Percentiles rank a stretch among this genome's conserved stretches.
Evolutionary conservation across 2,113 vertebrate species (phyloP).

Genomic region (Plectropomus leopardus): DNA sequence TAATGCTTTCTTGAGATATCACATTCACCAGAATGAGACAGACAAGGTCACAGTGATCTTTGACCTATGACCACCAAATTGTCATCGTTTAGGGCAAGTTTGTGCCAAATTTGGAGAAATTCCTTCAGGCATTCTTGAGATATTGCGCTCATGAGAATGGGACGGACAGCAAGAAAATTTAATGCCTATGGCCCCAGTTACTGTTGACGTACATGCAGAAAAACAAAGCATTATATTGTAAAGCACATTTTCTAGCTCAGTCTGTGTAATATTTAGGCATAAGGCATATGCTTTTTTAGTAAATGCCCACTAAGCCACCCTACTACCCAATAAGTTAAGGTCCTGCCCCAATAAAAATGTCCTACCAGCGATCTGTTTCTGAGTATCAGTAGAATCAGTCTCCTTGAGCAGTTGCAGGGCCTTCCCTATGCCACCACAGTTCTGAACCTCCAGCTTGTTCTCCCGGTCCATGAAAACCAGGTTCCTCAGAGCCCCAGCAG

Average conservation of each 20-base stretch:
- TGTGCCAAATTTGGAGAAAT: too few relatives aligned
- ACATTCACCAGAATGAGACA: too few relatives aligned
- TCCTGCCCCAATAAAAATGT: not conserved
- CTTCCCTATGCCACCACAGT: constrained; percentile 87
- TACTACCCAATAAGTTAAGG: not conserved
- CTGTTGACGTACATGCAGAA: too few relatives aligned
- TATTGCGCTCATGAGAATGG: too few relatives aligned
- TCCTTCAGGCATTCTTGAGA: too few relatives aligned
- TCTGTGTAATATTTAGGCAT: not conserved
- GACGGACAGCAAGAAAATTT: too few relatives aligned
- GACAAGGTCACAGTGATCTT: too few relatives aligned
- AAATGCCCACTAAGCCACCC: not conserved
- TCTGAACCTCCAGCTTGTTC: constrained; percentile 90
- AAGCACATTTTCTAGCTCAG: not conserved
- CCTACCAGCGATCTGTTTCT: constrained; percentile 93
- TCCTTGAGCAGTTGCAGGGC: constrained; percentile 87
- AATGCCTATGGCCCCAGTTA: too few relatives aligned
- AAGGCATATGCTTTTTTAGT: not conserved
- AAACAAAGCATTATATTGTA: not conserved
- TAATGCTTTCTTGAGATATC: too few relatives aligned
- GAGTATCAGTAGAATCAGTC: constrained; percentile 87
- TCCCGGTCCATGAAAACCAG: constrained; percentile 87
- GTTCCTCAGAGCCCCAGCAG: constrained; percentile 92
- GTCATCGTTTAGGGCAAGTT: too few relatives aligned
- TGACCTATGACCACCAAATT: too few relatives aligned